A percentile compares a stretch with the other conserved stretches of the same genome.
Conservation (phyloP, 2,113 vertebrate species). For the Paratilapia polleni region DNA sequence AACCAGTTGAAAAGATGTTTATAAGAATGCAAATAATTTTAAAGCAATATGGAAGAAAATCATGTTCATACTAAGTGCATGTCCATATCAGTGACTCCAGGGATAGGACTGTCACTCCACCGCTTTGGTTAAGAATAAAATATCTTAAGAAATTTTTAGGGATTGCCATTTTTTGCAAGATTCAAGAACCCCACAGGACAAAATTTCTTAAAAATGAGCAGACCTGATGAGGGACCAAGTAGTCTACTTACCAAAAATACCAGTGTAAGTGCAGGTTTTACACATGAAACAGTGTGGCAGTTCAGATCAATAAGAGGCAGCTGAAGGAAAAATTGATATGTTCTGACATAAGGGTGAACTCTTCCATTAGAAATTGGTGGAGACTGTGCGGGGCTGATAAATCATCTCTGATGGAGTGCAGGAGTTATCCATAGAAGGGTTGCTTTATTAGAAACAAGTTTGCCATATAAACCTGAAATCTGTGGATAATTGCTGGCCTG, state of each 20-base stretch:
- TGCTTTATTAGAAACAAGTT: not conserved
- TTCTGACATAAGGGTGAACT: not conserved
- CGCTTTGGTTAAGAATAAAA: not conserved
- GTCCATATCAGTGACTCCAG: no score
- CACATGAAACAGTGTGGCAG: not conserved
- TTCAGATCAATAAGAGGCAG: not conserved
- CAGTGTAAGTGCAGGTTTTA: not conserved
- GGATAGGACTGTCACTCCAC: not conserved
- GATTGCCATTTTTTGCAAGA: not conserved
- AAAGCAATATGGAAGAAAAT: not conserved
- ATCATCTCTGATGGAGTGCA: not conserved
- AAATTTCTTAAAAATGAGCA: not conserved
- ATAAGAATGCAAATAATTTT: not conserved
- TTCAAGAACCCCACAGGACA: not conserved
- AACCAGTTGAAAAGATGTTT: not conserved
- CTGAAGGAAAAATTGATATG: not conserved
- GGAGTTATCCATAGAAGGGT: not conserved
- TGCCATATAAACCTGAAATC: not conserved
- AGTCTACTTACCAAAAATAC: not conserved
- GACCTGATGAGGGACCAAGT: not conserved
- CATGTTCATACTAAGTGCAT: not conserved
- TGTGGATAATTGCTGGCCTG: not conserved
- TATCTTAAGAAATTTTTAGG: not conserved
- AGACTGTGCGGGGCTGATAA: not conserved
- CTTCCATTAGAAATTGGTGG: not conserved